These are phyloP conservation scores for Hirtodrosophila duncani DNA, from an alignment of 2,888 invertebrate species.

Conservation along the genomic window DNA sequence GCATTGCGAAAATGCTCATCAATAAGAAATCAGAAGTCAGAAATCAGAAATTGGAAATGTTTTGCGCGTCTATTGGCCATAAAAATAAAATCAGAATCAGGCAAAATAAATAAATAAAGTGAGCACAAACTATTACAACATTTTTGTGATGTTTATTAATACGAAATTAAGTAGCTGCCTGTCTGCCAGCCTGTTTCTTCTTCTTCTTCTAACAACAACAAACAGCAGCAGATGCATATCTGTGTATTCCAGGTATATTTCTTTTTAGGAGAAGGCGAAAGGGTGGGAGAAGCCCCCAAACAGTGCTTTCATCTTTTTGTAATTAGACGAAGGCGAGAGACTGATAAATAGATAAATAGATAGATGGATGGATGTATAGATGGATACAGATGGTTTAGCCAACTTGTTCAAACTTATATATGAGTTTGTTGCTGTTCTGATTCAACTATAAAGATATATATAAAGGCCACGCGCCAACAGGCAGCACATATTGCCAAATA, in stretches of 20 bases:
- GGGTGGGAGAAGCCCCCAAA: slow-evolving; percentile 37
- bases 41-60: too few relatives aligned
- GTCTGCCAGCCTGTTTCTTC: neutral
- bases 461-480: too few relatives aligned
- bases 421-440: too few relatives aligned
- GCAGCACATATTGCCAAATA: too few relatives aligned
- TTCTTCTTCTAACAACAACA: slow-evolving; percentile 47
- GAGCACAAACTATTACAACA: slow-evolving; percentile 69
- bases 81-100: slow-evolving; percentile 14
- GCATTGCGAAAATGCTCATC: too few relatives aligned
- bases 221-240: slow-evolving; percentile 12
- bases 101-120: slow-evolving; percentile 65
- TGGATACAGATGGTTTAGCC: too few relatives aligned
- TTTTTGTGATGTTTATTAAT: slow-evolving; percentile 72
- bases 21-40: too few relatives aligned
- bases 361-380: slow-evolving; percentile 49
- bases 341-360: slow-evolving; percentile 52
- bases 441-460: too few relatives aligned
- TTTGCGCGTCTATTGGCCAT: too few relatives aligned
- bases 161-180: slow-evolving; percentile 65
- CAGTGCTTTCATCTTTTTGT: slow-evolving; percentile 70
- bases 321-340: slow-evolving; percentile 65
- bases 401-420: too few relatives aligned
- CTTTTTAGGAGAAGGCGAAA: neutral
- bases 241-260: too few relatives aligned